Conservation (phyloP, 2,113 vertebrate genomes). For the Charina bottae region DNA sequence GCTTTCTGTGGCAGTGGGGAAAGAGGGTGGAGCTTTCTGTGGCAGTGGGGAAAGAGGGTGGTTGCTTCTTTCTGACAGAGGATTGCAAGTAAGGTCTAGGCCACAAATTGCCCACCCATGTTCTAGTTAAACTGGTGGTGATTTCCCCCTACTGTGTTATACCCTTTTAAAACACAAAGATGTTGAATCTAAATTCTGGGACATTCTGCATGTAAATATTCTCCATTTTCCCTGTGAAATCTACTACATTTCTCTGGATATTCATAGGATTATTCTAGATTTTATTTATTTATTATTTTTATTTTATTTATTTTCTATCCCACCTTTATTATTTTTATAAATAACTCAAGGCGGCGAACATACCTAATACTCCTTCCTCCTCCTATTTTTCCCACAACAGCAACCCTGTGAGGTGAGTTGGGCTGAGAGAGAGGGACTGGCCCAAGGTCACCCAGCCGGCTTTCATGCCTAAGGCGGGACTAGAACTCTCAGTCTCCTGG, state of each 20-base stretch:
- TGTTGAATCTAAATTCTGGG: neutral
- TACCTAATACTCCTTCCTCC: too few species aligned
- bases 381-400: too few species aligned
- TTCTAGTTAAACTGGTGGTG: neutral
- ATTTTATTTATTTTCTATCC: too few species aligned
- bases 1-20: neutral
- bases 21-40: neutral
- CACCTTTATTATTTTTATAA: too few species aligned
- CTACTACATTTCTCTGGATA: neutral
- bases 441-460: too few species aligned
- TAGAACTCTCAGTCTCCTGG: too few species aligned
- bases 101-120: neutral
- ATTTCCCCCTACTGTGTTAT: neutral
- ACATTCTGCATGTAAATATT: neutral
- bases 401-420: too few species aligned
- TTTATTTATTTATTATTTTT: too few species aligned
- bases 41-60: neutral
- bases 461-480: too few species aligned
- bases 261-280: neutral
- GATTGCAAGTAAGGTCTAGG: neutral
- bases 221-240: neutral
- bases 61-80: neutral
- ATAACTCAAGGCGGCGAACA: too few species aligned
- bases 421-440: too few species aligned
- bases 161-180: neutral